Conservation (phyloP, 2,797 vertebrate species). For the Lepidocolaptes lacrymiger region DNA sequence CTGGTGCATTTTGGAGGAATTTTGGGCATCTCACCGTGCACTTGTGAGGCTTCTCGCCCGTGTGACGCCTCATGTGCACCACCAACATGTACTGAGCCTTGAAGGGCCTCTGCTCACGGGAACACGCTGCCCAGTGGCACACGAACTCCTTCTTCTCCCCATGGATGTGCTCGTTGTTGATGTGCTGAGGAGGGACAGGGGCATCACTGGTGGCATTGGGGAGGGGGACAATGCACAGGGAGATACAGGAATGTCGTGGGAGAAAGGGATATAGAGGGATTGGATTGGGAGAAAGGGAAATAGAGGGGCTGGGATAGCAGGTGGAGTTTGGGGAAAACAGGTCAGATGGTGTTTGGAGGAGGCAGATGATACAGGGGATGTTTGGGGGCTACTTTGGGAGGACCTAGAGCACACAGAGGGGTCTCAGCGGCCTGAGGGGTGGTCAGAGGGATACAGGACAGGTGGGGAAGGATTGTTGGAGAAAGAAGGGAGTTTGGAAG, state of each 20-base stretch:
- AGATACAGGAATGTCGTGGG: rapidly evolving
- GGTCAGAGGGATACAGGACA: background rate
- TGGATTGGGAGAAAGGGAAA: background rate
- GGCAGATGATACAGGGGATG: background rate
- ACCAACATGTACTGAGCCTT: slow-evolving; percentile 99
- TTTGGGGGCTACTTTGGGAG: background rate
- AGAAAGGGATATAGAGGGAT: background rate
- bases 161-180: slow-evolving; percentile 98
- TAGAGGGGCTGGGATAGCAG: background rate
- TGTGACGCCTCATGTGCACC: slow-evolving; percentile 98
- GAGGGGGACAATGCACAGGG: background rate
- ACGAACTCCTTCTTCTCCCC: slow-evolving; percentile 99
- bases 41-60: slow-evolving; percentile 97
- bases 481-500: background rate
- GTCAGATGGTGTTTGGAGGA: background rate
- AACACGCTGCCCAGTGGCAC: slow-evolving; percentile 96
- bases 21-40: slow-evolving; percentile 82
- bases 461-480: background rate
- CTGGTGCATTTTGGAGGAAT: background rate
- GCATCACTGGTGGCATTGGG: background rate
- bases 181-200: slow-evolving; percentile 83
- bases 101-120: slow-evolving; percentile 94
- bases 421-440: background rate
- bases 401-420: background rate
- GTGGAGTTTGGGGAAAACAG: background rate